Conservation (phyloP, 2,113 vertebrate genomes). For the Gambusia affinis region DNA sequence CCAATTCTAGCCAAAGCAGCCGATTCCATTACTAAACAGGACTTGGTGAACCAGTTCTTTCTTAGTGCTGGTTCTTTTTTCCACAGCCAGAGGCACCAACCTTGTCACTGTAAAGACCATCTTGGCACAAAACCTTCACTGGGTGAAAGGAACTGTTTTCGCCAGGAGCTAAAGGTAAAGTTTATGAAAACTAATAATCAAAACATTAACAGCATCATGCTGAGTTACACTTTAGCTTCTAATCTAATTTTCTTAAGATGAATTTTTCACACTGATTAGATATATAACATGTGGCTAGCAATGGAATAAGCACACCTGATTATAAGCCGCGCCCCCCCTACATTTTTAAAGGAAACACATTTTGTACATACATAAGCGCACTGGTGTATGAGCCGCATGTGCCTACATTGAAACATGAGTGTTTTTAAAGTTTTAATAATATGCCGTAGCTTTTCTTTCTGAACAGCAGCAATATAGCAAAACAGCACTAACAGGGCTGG, state of each 20-base stretch:
- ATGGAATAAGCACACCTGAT: no score
- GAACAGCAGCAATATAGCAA: no score
- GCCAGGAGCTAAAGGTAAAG: background rate
- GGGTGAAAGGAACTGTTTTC: background rate
- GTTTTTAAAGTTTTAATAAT: no score
- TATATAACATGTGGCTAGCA: background rate
- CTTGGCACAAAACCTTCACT: background rate
- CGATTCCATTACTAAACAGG: background rate
- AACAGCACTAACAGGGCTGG: no score
- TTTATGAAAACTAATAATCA: background rate
- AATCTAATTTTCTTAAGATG: background rate
- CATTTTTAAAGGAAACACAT: no score
- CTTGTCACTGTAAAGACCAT: background rate
- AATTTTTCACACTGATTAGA: background rate
- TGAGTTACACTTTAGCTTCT: background rate
- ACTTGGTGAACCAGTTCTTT: background rate
- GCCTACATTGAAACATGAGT: no score
- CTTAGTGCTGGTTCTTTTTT: background rate
- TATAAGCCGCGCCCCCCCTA: no score
- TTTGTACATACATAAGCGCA: no score
- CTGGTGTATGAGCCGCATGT: no score
- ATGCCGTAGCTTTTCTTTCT: no score
- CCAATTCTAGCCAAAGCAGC: background rate
- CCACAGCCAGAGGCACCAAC: background rate
- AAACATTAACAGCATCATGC: background rate